A percentile compares a stretch with the other conserved stretches of the same genome.
Conservation (phyloP, 1,140 invertebrate genomes). For the Frieseomelitta varia region DNA sequence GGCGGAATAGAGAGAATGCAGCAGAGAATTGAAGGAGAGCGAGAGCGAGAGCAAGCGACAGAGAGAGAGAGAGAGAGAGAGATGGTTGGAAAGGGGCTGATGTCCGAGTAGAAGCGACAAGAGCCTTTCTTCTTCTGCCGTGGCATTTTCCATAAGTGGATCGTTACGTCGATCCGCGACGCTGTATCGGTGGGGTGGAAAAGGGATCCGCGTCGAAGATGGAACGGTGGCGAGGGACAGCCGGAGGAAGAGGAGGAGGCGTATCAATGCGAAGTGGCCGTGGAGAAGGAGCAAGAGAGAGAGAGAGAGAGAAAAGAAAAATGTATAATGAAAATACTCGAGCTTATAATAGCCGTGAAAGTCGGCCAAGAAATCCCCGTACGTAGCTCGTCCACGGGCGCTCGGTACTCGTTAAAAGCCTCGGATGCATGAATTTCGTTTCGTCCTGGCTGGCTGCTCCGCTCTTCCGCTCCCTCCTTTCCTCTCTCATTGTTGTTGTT, state of each 20-base stretch:
- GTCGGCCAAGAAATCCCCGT: slow-evolving; percentile 44
- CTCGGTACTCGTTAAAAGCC: slow-evolving; percentile 35
- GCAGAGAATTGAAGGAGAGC: neutral
- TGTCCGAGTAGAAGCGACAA: slow-evolving; percentile 64
- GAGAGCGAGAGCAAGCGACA: too few relatives aligned
- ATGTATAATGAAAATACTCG: slow-evolving; percentile 64
- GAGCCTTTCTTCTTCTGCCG: slow-evolving; percentile 61
- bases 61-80: neutral
- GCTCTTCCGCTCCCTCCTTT: neutral
- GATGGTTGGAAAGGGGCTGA: slow-evolving; percentile 24
- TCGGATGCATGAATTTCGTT: slow-evolving; percentile 43
- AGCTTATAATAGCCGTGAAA: slow-evolving; percentile 55
- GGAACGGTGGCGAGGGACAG: neutral
- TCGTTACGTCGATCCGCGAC: slow-evolving; percentile 65
- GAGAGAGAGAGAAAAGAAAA: slow-evolving; percentile 37
- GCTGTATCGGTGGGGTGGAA: slow-evolving; percentile 42
- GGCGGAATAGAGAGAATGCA: slow-evolving; percentile 3
- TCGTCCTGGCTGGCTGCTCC: neutral
- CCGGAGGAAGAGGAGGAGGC: neutral
- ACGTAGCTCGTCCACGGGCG: neutral
- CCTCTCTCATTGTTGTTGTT: slow-evolving; percentile 30
- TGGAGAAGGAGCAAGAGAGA: slow-evolving; percentile 12
- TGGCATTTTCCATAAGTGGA: slow-evolving; percentile 69
- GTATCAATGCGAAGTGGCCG: slow-evolving; percentile 55
- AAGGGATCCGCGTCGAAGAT: slow-evolving; percentile 35